Conservation (phyloP, 2,797 vertebrate species). For the Sebastolobus altivelis region DNA sequence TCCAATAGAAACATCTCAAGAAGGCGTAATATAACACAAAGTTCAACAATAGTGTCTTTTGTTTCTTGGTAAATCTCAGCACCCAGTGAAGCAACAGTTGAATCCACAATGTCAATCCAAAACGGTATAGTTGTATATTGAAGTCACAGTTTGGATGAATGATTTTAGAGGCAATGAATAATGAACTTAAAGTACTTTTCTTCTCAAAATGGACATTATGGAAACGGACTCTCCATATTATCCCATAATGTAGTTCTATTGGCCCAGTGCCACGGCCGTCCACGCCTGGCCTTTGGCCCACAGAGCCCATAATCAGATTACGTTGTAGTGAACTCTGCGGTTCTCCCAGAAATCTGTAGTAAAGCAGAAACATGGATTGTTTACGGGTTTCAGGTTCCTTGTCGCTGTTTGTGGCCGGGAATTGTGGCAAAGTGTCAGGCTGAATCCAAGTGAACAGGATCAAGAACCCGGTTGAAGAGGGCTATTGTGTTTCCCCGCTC, state of each 20-base stretch:
- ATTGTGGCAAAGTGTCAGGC: conserved; percentile 82
- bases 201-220: conserved; percentile 5
- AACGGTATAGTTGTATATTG: not conserved
- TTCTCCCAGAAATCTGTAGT: conserved; percentile 70
- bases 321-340: conserved; percentile 54
- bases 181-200: not conserved
- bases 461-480: conserved; percentile 76
- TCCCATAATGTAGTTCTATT: conserved; percentile 13
- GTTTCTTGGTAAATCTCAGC: not conserved
- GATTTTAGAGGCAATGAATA: not conserved
- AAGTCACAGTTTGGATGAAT: not conserved
- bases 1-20: not conserved
- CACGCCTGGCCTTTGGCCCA: conserved; percentile 42
- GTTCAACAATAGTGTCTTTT: not conserved
- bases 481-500: conserved; percentile 80
- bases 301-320: conserved; percentile 74
- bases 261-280: conserved; percentile 28
- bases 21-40: not conserved
- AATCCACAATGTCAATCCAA: not conserved
- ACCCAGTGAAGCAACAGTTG: not conserved
- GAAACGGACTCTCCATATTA: conserved; percentile 10
- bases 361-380: conserved; percentile 82
- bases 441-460: conserved; percentile 81
- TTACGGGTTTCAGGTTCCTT: conserved; percentile 79
- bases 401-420: conserved; percentile 81